Evolutionary conservation across 2,113 vertebrate species (phyloP).

Genomic region (Ovibos moschatus): DNA sequence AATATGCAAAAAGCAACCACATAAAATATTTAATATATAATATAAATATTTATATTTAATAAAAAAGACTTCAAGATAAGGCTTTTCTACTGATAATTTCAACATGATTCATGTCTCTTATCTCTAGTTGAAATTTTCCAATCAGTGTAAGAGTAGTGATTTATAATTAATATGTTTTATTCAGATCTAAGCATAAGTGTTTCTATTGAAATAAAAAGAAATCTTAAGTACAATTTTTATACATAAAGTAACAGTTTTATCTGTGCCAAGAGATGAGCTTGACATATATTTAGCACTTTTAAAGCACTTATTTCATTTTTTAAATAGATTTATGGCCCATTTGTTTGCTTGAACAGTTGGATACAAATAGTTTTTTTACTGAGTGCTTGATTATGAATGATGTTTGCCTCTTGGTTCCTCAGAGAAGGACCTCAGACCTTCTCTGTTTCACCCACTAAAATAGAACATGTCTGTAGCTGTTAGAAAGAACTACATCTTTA

Average conservation of each 20-base stretch:
- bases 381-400: neutral
- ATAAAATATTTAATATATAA: neutral
- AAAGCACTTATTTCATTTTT: neutral
- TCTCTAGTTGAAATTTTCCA: neutral
- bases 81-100: neutral
- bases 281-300: neutral
- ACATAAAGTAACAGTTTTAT: neutral
- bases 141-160: neutral
- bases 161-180: neutral
- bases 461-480: neutral
- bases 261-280: neutral
- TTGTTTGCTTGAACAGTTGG: neutral
- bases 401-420: neutral
- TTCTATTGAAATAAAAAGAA: neutral
- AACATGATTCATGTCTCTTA: neutral
- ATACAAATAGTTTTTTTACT: neutral
- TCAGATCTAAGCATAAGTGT: neutral
- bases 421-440: neutral
- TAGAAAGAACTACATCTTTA: neutral
- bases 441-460: neutral
- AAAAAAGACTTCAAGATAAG: neutral
- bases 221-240: neutral
- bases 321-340: neutral
- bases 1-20: neutral
- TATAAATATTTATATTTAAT: neutral